A percentile compares a stretch with the other conserved stretches of the same genome.
Conservation (phyloP, 2,888 invertebrate species). For the Eueremaeus valkanovi region DNA sequence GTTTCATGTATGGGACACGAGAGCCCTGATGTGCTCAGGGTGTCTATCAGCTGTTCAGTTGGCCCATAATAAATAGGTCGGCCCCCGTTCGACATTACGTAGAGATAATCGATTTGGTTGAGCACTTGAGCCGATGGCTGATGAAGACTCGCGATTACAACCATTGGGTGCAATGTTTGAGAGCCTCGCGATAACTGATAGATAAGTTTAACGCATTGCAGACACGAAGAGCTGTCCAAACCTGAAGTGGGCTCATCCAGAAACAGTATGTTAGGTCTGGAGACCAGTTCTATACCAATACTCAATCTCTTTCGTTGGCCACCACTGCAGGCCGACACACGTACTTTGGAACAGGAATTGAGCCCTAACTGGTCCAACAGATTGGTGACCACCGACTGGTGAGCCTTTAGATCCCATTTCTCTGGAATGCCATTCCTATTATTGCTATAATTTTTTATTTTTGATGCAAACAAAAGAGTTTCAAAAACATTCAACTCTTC, state of each 20-base stretch:
- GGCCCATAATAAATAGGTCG: constrained; percentile 88
- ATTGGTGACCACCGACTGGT: constrained; percentile 63
- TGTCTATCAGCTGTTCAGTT: constrained; percentile 76
- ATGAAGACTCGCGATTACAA: constrained; percentile 82
- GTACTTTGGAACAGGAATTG: constrained; percentile 67
- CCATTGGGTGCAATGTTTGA: constrained; percentile 65
- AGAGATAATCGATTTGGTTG: constrained; percentile 81
- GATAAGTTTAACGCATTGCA: constrained; percentile 73
- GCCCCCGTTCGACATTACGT: constrained; percentile 70
- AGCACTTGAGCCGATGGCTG: constrained; percentile 83
- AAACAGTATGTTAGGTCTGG: constrained; percentile 54
- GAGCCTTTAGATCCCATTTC: not conserved
- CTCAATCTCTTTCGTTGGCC: constrained; percentile 85
- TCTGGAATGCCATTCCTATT: not conserved
- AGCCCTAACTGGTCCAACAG: constrained; percentile 79
- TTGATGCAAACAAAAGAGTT: constrained; percentile 32
- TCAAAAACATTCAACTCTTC: constrained; percentile 32
- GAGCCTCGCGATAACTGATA: constrained; percentile 59
- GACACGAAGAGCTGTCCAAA: constrained; percentile 79
- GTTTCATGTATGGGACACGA: constrained; percentile 95
- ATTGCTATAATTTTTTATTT: constrained; percentile 22
- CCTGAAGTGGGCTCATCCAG: constrained; percentile 60
- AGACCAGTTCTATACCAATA: constrained; percentile 75
- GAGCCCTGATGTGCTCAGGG: constrained; percentile 71
- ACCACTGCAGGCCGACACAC: constrained; percentile 71